These are phyloP conservation scores for Sarcophaga caerulescens DNA, from an alignment of 2,888 invertebrate species.

Conservation along the genomic window DNA sequence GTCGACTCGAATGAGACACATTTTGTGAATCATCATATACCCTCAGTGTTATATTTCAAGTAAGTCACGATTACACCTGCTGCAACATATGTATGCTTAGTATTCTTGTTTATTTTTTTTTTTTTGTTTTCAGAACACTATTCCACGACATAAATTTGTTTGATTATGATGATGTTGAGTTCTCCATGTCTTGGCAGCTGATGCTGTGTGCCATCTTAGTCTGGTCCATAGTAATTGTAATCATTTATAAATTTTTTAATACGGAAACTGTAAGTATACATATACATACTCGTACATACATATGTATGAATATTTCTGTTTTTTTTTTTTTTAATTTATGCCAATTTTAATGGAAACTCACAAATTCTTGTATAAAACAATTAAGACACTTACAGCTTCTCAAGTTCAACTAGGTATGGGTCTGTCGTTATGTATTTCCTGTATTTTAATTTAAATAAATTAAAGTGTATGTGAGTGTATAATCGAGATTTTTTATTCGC, in stretches of 20 bases:
- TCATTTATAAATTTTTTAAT: slow-evolving; percentile 73
- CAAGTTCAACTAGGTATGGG: too few species aligned
- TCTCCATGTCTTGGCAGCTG: slow-evolving; percentile 75
- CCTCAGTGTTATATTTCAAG: slow-evolving; percentile 75
- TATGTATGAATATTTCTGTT: too few species aligned
- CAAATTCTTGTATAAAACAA: too few species aligned
- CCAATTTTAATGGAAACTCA: too few species aligned
- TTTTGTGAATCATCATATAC: slow-evolving; percentile 70
- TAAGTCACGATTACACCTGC: slow-evolving; percentile 56
- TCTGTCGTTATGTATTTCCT: too few species aligned
- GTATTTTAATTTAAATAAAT: too few species aligned
- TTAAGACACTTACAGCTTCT: too few species aligned
- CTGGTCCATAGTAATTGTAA: slow-evolving; percentile 72
- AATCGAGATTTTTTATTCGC: too few species aligned
- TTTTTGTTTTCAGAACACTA: slow-evolving; percentile 51
- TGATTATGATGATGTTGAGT: slow-evolving; percentile 54
- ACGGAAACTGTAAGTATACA: slow-evolving; percentile 70
- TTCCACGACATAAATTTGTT: slow-evolving; percentile 64
- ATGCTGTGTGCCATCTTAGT: slow-evolving; percentile 68
- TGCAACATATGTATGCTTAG: background rate
- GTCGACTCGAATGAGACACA: background rate
- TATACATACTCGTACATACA: background rate
- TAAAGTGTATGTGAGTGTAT: too few species aligned
- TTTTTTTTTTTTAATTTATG: too few species aligned
- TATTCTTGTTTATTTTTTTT: background rate